Evolutionary conservation across 53 echinoderm and acorn worm genomes (phyloP), one percentile per base, ranked within the genome.

Genomic region (Crossaster papposus): DNA sequence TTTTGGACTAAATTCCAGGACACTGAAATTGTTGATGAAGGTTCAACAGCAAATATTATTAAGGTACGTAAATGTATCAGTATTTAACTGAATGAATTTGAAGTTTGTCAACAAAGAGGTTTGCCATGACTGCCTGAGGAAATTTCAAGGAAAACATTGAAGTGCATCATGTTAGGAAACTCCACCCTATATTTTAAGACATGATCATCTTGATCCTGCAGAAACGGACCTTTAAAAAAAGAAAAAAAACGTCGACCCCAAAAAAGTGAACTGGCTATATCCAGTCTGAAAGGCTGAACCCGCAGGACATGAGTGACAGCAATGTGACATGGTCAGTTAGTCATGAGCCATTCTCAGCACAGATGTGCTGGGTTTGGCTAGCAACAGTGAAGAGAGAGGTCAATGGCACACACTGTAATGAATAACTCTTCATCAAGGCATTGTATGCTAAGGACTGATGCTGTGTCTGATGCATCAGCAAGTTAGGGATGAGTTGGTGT

Each of bases 401-500:
- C 70, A 70, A 11, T 30, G 70, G 29, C 70, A 13, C 24, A 30
- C 20, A 30, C 22, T 12, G 64, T 70, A 30, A 26, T 30, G 23
- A 1, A 23, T n/a, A n/a, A n/a, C n/a, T 28, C 70, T 70, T 70
- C 64, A 64, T 64, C 31, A 11, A 30, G 70, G 31, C 70, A 70
- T 70, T 70, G 70, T 70, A 70, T 70, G 70, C 70, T 70, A 28
- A 70, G 28, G 29, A 70, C 70, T 30, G 23, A 70, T 70, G 28
- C 70, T 28, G 1, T 64, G 24, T 64, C 4, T 64, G 22, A 64
- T 70, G 24, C 70, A 70, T 58, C 17, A 58, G 58, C 58, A 4
- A 58, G 17, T 8, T 20, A 10, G 7, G 2, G 58, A 58, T 58
- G 58, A 15, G 58, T 15, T 58, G 58, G 2, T 0, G 58, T 0